These are phyloP conservation scores for Holacanthella duospinosa DNA, from an alignment of 2,888 invertebrate species.

Conservation along the genomic window DNA sequence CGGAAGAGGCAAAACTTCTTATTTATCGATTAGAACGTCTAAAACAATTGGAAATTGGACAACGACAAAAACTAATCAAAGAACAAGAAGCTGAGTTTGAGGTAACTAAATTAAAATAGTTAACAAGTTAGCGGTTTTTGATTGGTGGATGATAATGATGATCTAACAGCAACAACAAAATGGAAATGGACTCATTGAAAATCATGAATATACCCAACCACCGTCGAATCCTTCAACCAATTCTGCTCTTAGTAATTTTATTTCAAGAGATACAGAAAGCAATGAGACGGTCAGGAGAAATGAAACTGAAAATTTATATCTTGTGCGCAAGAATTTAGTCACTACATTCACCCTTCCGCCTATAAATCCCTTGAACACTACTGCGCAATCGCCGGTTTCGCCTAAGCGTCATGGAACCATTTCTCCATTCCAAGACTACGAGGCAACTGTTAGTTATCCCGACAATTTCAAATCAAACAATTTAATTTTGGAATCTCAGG, in stretches of 20 bases:
- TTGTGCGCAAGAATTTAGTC: background rate
- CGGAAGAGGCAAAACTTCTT: background rate
- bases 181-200: background rate
- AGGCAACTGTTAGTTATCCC: background rate
- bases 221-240: background rate
- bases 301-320: background rate
- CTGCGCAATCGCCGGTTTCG: background rate
- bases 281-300: background rate
- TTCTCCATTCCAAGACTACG: conserved; percentile 1
- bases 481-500: background rate
- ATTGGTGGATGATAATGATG: no score
- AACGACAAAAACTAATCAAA: background rate
- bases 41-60: background rate
- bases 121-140: no score
- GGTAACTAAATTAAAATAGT: no score
- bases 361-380: background rate
- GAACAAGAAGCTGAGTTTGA: background rate
- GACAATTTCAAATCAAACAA: background rate
- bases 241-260: no score
- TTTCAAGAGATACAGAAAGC: background rate
- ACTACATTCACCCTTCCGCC: background rate
- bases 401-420: background rate
- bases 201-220: background rate
- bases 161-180: background rate
- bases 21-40: background rate